A percentile compares a stretch with the other conserved stretches of the same genome.
These are phyloP conservation scores for Rapana venosa DNA, from an alignment of 2,888 invertebrate genomes.

Conservation along the genomic window DNA sequence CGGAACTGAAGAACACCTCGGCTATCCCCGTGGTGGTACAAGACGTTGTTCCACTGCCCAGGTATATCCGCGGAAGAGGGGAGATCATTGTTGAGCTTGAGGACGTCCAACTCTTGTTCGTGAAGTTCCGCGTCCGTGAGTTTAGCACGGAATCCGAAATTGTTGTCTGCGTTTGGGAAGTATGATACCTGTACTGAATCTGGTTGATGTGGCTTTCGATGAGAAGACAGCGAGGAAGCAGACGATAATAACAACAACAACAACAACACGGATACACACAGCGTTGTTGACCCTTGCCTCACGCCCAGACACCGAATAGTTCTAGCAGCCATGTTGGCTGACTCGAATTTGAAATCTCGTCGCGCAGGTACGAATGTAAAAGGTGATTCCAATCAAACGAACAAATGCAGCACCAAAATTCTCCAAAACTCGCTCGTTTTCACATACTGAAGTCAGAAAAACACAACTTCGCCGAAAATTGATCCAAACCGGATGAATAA, in stretches of 20 bases:
- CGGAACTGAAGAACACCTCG: neutral
- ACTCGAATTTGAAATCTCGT: conserved; percentile 20
- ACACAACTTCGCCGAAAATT: neutral
- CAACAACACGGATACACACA: neutral
- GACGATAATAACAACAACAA: neutral
- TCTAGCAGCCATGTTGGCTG: conserved; percentile 29
- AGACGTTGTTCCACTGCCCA: neutral
- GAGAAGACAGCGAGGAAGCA: neutral
- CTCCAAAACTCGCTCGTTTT: neutral
- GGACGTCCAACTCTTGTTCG: neutral
- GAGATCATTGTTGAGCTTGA: neutral
- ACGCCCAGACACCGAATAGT: neutral
- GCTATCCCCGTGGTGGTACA: neutral
- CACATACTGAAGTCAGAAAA: neutral
- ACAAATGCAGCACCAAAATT: neutral
- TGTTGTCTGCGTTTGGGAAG: neutral
- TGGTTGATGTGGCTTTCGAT: neutral
- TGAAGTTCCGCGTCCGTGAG: neutral
- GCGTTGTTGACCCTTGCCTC: neutral
- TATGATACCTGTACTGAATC: neutral
- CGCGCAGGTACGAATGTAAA: neutral
- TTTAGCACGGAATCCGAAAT: conserved; percentile 11
- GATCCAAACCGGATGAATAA: neutral
- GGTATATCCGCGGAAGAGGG: neutral
- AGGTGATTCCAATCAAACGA: neutral